Base-by-base conservation (phyloP, 2,888 invertebrate genomes). In the Balanococcus diminutus region DNA sequence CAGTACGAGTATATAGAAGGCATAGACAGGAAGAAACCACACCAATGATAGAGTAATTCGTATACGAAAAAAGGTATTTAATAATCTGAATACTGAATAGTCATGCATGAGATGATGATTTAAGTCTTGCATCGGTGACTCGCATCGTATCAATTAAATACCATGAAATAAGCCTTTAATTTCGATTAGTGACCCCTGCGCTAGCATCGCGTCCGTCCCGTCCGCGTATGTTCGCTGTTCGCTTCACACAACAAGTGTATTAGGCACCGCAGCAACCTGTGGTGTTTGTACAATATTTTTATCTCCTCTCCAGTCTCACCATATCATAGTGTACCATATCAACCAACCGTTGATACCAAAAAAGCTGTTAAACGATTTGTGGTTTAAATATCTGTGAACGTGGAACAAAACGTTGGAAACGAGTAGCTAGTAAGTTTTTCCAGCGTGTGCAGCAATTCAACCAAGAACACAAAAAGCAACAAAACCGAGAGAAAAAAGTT, bases 161-260 rank as follows among this genome's bases (percentile, higher is more conserved):
- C 75, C 75, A 36, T 79, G 75, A 79, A 79, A 79, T 79, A 79
- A 79, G 75, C 75, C 75, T 79, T 79, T 79, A 79, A 79, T 79
- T 79, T 79, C 75, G 75, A 79, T 79, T 79, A 79, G 75, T 79
- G 75, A 79, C 75, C 75, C 75, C 75, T 79, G 36, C 67, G n/a
- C n/a, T n/a, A n/a, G n/a, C n/a, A n/a, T n/a, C n/a, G n/a, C n/a
- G n/a, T n/a, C n/a, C n/a, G n/a, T n/a, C n/a, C 61, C 19, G n/a
- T 14, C n/a, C 2, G 2, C 61, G 28, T 67, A 28, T 67, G 56
- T n/a, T n/a, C 46, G 6, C n/a, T n/a, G n/a, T n/a, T n/a, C n/a
- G n/a, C n/a, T n/a, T n/a, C 36, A 36, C 8, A 36, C 36, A 36
- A 3, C 46, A 46, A 46, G 46, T 22, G 22, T 56, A 56, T 22